phyloP scores from a whole-genome alignment of 2,888 invertebrate species.

The Anthrax anthrax region DNA sequence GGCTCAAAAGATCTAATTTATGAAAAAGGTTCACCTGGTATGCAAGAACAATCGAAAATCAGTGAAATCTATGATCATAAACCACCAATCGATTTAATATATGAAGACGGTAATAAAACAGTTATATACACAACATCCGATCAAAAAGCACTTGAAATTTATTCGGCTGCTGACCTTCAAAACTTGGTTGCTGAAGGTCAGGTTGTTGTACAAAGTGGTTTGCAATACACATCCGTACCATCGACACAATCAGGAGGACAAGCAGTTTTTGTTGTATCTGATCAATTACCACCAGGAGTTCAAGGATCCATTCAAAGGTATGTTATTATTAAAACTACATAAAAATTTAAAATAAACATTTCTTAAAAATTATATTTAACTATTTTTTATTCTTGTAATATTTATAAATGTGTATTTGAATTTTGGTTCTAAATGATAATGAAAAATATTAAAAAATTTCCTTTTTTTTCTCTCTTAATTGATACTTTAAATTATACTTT shows the following conservation, averaged over 20 bases:
- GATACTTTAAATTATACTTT: too few relatives aligned
- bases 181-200: conserved; percentile 32
- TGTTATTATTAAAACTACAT: conserved; percentile 15
- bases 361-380: background rate
- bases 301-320: conserved; percentile 33
- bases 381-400: background rate
- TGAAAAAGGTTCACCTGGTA: conserved; percentile 6
- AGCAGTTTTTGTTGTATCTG: conserved; percentile 33
- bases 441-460: background rate
- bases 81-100: conserved; percentile 61
- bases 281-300: conserved; percentile 25
- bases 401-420: background rate
- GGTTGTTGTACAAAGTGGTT: conserved; percentile 31
- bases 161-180: conserved; percentile 31
- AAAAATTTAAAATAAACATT: too few relatives aligned
- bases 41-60: conserved; percentile 7
- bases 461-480: too few relatives aligned
- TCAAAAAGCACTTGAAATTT: conserved; percentile 64
- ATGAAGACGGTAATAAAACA: conserved; percentile 71
- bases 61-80: conserved; percentile 1
- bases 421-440: too few relatives aligned
- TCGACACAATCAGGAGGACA: conserved; percentile 23
- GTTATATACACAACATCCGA: conserved; percentile 69
- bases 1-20: conserved; percentile 29
- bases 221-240: conserved; percentile 29